Evolutionary conservation across 2,797 vertebrate species (phyloP).

Genomic region (Danio albolineatus): DNA sequence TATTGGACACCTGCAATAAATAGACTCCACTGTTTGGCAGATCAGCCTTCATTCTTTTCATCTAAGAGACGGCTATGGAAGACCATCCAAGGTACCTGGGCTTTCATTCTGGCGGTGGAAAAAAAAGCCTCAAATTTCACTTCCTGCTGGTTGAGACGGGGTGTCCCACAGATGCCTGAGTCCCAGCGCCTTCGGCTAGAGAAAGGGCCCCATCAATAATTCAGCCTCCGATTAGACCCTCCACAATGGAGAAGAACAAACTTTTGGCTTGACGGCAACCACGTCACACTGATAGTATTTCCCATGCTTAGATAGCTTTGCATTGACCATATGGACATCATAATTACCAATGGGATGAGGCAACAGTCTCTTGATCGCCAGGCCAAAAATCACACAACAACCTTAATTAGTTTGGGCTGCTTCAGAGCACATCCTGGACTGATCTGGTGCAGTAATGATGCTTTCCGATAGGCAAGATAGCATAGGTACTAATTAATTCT

Average conservation of each 20-base stretch:
- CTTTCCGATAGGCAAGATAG: conserved; percentile 40
- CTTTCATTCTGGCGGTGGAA: conserved; percentile 72
- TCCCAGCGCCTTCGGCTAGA: conserved; percentile 72
- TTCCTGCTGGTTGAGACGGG: conserved; percentile 74
- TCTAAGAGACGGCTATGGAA: conserved; percentile 64
- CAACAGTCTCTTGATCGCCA: conserved; percentile 81
- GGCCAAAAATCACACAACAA: conserved; percentile 84
- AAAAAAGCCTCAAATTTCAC: conserved; percentile 81
- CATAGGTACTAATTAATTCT: conserved; percentile 34
- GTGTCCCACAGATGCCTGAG: conserved; percentile 79
- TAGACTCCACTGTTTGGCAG: conserved; percentile 50
- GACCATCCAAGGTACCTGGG: conserved; percentile 76
- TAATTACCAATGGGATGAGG: conserved; percentile 83
- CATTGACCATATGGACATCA: conserved; percentile 85
- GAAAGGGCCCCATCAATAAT: conserved; percentile 81
- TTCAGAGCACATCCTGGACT: conserved; percentile 56
- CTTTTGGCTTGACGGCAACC: conserved; percentile 74
- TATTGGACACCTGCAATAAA: conserved; percentile 50
- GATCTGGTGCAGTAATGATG: conserved; percentile 49
- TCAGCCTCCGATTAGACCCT: conserved; percentile 74
- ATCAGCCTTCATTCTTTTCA: conserved; percentile 63
- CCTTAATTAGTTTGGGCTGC: conserved; percentile 78
- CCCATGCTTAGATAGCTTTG: conserved; percentile 73
- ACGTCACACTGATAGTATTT: conserved; percentile 79
- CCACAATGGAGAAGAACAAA: conserved; percentile 83